Evolutionary conservation across 2,797 vertebrate genomes (phyloP), one percentile per base, ranked within the genome.

Genomic region (Eupleurogrammus muticus): DNA sequence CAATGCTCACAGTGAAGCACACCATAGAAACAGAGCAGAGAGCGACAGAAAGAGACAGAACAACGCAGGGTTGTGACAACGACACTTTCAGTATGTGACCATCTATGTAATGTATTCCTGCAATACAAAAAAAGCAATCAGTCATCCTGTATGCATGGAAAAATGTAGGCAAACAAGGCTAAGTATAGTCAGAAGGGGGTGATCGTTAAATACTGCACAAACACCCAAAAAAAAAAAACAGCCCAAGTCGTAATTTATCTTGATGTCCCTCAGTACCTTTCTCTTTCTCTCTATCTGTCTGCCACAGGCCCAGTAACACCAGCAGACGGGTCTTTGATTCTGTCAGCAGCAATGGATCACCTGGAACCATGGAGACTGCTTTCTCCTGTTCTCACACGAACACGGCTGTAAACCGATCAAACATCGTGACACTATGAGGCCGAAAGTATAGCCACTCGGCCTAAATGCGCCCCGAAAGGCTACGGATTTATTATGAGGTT

Each of bases 1-100:
- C 81, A 73, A 73, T 57, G 81, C 70, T 85, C 76, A 60, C 64
- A 48, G 44, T 5, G 21, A 73, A 61, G 73, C 62, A 75, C 62
- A 66, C 53, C 74, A 20, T 63, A 69, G 74, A 73, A 54, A 50
- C 49, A 58, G 47, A 66, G 49, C 52, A 11, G 48, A 70, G 36
- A 58, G 34, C 16, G 40, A 47, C 23, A n/a, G 28, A 40, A 28
- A 32, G 24, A 20, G 20, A 8, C 44, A 58, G 70, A 68, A 49
- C 35, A 21, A 36, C 54, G 28, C 47, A 35, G 38, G 40, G 38
- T 5, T 1, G 48, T 24, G 49, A 21, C 44, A 54, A 20, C 46
- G 73, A 23, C 35, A 23, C 47, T 23, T 38, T 21, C 49, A 38
- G 23, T 42, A 23, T 59, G 47, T 4, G 52, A 60, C 38, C 38